phyloP scores from a whole-genome alignment of 1,140 invertebrate genomes.

The Eupristina koningsbergeri region DNA sequence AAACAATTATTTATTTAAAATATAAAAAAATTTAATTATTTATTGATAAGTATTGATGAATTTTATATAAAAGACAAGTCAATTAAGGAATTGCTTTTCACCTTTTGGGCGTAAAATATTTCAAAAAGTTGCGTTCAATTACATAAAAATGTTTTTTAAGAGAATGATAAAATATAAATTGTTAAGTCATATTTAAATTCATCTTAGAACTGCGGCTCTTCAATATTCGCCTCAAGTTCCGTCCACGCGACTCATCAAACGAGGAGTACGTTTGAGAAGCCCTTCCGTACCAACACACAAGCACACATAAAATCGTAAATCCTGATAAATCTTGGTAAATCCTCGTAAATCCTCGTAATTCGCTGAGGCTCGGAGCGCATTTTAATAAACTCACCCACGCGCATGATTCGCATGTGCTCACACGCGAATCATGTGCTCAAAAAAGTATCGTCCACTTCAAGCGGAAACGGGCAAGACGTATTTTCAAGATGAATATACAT shows the following conservation, averaged over 20 bases:
- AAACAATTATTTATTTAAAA: too few species aligned
- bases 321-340: too few species aligned
- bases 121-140: too few species aligned
- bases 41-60: too few species aligned
- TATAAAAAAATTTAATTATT: too few species aligned
- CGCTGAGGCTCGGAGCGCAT: slow-evolving; percentile 16
- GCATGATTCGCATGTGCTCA: background rate
- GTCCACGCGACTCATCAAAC: slow-evolving; percentile 30
- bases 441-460: background rate
- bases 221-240: slow-evolving; percentile 27
- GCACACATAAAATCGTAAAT: background rate
- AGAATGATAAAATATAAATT: too few species aligned
- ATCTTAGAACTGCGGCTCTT: background rate
- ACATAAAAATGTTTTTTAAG: too few species aligned
- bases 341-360: background rate
- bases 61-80: too few species aligned
- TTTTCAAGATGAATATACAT: background rate
- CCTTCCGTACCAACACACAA: background rate
- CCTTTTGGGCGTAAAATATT: background rate
- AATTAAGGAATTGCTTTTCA: too few species aligned
- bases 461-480: background rate
- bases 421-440: background rate
- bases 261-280: slow-evolving; percentile 1
- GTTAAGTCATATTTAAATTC: too few species aligned
- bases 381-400: slow-evolving; percentile 49